Evolutionary conservation across 2,888 invertebrate genomes (phyloP), one percentile per base, ranked within the genome.

Genomic region (Pollenia angustigena): DNA sequence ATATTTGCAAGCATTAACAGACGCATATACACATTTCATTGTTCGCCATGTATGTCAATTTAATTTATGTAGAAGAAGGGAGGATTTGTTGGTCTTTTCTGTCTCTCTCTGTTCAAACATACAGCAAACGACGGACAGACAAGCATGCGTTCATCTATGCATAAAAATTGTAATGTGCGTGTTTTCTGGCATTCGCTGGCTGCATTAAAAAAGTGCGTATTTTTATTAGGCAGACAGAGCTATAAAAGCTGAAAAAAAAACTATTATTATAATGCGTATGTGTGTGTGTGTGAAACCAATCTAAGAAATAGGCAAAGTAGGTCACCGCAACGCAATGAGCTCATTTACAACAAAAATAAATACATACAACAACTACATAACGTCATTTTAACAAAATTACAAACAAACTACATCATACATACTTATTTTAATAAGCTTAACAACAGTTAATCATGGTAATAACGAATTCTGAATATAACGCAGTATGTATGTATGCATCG

Each of bases 241-340:
- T 58, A 84, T 11, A 79, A 60, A 78, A 62, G 50, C 58, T 74
- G 12, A 62, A 79, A 74, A 79, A 74, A 72, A 66, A 82, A 74
- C 48, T 75, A 75, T 75, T 82, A 68, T 58, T 75, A 71, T 80
- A 54, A 66, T 10, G 52, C 12, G 32, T 7, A 7, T 18, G 16
- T 42, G 44, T 69, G 23, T 64, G 50, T 74, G 42, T 74, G 71
- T 85, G 62, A 75, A 80, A 52, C 54, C 76, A 85, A 76, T 86
- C 74, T 60, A 82, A 74, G 54, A 52, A 81, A 54, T 56, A 18
- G 14, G 52, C 81, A 78, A 87, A 84, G 69, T 87, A 74, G 87
- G 87, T 84, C 87, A 87, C 68, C 68, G 56, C 60, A 84, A 78
- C 87, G 87, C 87, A 87, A 87, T 87, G 87, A 87, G 87, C 87